Percentiles rank a stretch among this genome's conserved stretches.
Evolutionary conservation across 2,888 invertebrate genomes (phyloP).

Genomic region (Caenorhabditis imperialis): DNA sequence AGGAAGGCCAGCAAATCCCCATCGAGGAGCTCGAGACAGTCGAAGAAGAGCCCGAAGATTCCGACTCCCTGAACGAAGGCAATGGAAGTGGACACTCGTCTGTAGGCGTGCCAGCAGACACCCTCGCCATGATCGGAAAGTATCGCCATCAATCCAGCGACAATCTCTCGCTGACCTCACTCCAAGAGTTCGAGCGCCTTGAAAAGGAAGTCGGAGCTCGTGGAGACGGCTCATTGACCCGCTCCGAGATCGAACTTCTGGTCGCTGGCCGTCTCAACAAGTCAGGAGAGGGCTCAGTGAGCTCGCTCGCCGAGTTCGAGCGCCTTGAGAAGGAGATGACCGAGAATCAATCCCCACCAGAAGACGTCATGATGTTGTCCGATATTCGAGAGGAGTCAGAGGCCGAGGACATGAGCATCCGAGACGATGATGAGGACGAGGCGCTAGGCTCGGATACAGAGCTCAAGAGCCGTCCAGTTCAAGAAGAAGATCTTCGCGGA

Average conservation of each 20-base stretch:
- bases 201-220: constrained; percentile 69
- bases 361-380: constrained; percentile 77
- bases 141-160: constrained; percentile 69
- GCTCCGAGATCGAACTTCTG: constrained; percentile 71
- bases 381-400: constrained; percentile 77
- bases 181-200: constrained; percentile 77
- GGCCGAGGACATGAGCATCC: constrained; percentile 77
- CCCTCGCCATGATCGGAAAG: constrained; percentile 59
- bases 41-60: constrained; percentile 72
- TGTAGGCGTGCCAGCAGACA: constrained; percentile 60
- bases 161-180: constrained; percentile 69
- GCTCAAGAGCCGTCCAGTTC: constrained; percentile 54
- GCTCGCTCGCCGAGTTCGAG: constrained; percentile 76
- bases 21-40: constrained; percentile 67
- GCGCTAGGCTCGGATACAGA: constrained; percentile 62
- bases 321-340: constrained; percentile 72
- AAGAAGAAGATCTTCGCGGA: constrained; percentile 56
- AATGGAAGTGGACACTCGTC: constrained; percentile 64
- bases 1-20: constrained; percentile 30
- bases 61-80: constrained; percentile 65
- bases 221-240: constrained; percentile 69
- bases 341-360: constrained; percentile 60
- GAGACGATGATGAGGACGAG: constrained; percentile 76
- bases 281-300: constrained; percentile 71
- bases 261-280: constrained; percentile 47